Conservation (phyloP, 2,797 vertebrate genomes). For the Acipenser oxyrinchus region DNA sequence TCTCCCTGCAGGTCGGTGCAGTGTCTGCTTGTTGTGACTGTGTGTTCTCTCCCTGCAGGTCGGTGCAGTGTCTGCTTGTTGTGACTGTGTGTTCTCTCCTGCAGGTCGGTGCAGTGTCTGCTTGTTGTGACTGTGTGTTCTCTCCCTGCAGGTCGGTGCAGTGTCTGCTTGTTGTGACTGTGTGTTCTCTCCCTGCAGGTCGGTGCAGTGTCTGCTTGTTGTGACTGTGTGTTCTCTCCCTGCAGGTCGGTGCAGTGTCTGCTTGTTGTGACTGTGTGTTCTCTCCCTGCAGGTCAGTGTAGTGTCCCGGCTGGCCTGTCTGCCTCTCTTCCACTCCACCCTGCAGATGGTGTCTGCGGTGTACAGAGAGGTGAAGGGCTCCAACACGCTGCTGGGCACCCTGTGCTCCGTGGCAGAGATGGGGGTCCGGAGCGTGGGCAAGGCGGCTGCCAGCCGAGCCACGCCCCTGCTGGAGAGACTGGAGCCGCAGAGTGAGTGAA, state of each 20-base stretch:
- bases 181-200: too few species aligned
- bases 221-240: too few species aligned
- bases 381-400: slow-evolving; percentile 45
- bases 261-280: background rate
- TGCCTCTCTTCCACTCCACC: slow-evolving; percentile 47
- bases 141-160: too few species aligned
- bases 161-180: too few species aligned
- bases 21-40: slow-evolving; percentile 12
- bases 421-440: slow-evolving; percentile 34
- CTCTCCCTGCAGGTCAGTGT: slow-evolving; percentile 35
- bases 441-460: slow-evolving; percentile 29
- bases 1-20: slow-evolving; percentile 34
- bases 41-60: too few species aligned
- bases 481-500: slow-evolving; percentile 24
- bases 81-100: too few species aligned
- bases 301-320: slow-evolving; percentile 30
- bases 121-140: too few species aligned
- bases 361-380: slow-evolving; percentile 41
- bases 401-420: slow-evolving; percentile 43
- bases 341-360: slow-evolving; percentile 31
- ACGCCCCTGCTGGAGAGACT: slow-evolving; percentile 24
- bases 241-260: too few species aligned
- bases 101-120: too few species aligned
- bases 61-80: too few species aligned
- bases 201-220: too few species aligned